phyloP scores from a whole-genome alignment of 2,797 vertebrate species.

The Takifugu rubripes region DNA sequence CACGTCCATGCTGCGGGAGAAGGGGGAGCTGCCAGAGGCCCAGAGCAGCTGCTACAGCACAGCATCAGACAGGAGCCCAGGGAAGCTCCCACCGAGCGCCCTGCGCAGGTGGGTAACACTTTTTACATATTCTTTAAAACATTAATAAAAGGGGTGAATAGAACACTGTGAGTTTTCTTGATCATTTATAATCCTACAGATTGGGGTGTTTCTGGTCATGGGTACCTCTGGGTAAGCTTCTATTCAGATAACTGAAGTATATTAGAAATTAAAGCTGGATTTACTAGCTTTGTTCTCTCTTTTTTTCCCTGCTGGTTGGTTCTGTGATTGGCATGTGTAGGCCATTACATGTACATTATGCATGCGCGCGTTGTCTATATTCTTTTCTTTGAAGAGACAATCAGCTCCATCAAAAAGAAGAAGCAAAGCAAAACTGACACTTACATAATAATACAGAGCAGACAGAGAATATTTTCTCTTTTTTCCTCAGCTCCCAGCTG shows the following conservation, averaged over 20 bases:
- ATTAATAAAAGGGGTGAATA: too few species aligned
- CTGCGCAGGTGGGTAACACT: conserved; percentile 72
- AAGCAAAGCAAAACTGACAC: neutral
- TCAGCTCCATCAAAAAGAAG: conserved; percentile 21
- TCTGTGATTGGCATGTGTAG: conserved; percentile 30
- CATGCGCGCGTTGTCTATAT: conserved; percentile 7
- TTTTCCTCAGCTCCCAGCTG: conserved; percentile 5
- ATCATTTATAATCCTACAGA: conserved; percentile 2
- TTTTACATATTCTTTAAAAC: too few species aligned
- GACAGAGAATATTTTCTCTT: conserved; percentile 9
- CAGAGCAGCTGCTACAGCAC: conserved; percentile 91
- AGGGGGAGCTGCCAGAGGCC: conserved; percentile 90
- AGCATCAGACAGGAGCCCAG: conserved; percentile 75
- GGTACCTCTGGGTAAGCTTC: conserved; percentile 12
- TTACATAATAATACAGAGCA: conserved; percentile 2
- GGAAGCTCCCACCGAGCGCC: conserved; percentile 75
- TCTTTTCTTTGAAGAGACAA: conserved; percentile 19
- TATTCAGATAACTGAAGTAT: conserved; percentile 38
- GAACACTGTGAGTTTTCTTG: too few species aligned
- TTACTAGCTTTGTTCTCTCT: conserved; percentile 46
- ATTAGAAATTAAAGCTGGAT: conserved; percentile 55
- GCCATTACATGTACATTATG: conserved; percentile 5
- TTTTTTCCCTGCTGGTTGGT: conserved; percentile 12
- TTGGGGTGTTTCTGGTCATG: conserved; percentile 23
- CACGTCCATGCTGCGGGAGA: conserved; percentile 88